These are phyloP conservation scores for Meleagris gallopavo DNA, from an alignment of 2,113 vertebrate species.

Conservation along the genomic window DNA sequence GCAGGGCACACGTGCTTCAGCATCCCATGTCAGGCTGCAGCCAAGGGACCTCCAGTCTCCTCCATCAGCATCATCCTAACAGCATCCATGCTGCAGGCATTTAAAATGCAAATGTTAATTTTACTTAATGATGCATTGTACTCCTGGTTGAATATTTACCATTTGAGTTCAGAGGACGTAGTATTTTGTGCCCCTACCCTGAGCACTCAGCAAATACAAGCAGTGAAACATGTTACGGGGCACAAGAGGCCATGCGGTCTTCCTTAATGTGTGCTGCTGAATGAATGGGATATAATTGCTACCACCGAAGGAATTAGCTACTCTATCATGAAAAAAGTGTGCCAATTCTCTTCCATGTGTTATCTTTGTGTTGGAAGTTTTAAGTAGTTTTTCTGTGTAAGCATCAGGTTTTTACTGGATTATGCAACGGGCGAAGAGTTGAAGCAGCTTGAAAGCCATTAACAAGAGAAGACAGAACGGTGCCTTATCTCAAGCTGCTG, in stretches of 20 bases:
- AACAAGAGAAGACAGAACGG: slow-evolving; percentile 9
- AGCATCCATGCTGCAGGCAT: not conserved
- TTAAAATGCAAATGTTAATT: slow-evolving; percentile 26
- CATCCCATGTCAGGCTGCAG: not conserved
- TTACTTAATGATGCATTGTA: slow-evolving; percentile 5
- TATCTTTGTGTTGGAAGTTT: not conserved
- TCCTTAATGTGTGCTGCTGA: not conserved
- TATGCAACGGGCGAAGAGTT: not conserved
- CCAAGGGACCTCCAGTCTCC: not conserved
- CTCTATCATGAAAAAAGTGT: not conserved
- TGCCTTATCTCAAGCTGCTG: slow-evolving; percentile 5
- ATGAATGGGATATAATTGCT: slow-evolving; percentile 15
- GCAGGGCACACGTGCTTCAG: not conserved
- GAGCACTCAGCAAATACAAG: slow-evolving; percentile 20
- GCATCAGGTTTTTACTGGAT: slow-evolving; percentile 12
- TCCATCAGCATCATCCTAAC: accelerated
- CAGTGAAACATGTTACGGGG: not conserved
- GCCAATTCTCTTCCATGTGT: not conserved
- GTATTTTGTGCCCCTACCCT: not conserved
- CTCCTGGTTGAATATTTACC: not conserved
- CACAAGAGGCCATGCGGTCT: not conserved
- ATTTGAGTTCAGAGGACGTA: not conserved
- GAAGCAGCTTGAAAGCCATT: slow-evolving; percentile 12
- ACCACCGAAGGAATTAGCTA: not conserved
- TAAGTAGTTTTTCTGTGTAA: not conserved